Base-by-base conservation (phyloP, 2,888 invertebrate species). In the Alviniconcha strummeri region DNA sequence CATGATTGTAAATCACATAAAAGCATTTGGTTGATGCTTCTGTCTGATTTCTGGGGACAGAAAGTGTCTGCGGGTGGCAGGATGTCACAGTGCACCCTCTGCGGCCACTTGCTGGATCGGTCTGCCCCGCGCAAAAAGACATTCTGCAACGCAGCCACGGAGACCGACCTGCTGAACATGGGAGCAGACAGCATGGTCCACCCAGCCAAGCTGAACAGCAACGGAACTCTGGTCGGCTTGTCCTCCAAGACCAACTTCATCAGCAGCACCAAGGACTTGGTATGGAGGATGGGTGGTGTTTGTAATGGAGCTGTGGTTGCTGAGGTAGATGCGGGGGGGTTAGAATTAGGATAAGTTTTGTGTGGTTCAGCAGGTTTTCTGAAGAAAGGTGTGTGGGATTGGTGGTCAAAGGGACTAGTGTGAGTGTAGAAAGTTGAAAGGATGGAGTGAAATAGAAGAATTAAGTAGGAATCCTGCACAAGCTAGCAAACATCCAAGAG, bases 21-120 rank as follows among this genome's bases (percentile, higher is more conserved):
- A 36, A 36, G 36, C 36, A 36, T 36, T 36, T 36, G 36, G 36
- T 36, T 36, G 3, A 36, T 36, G 3, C 36, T 36, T 36, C 3
- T 36, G 36, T 36, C 36, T 36, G 1, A 36, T 36, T 36, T 36
- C 36, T 36, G 36, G 36, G 36, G 9, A 15, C 81, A 81, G 74
- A 81, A 75, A 64, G 19, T 75, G 36, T 13, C 69, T 11, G 69
- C 69, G 8, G 77, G 77, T 5, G 77, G 76, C 71, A 67, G 36
- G 36, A 82, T 82, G 82, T 82, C 82, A 7, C 82, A 82, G 71
- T 82, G 82, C 56, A 82, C 82, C 8, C 56, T 82, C 56, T 82
- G 82, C 36, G 82, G 82, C 5, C 82, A 82, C 71, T 64, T 52
- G 13, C 52, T 82, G 71, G 82, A 82, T 1, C 17, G 67, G 52